These are phyloP conservation scores for Melanotaenia parkinsoni DNA, from an alignment of 2,797 vertebrate species.

Conservation along the genomic window DNA sequence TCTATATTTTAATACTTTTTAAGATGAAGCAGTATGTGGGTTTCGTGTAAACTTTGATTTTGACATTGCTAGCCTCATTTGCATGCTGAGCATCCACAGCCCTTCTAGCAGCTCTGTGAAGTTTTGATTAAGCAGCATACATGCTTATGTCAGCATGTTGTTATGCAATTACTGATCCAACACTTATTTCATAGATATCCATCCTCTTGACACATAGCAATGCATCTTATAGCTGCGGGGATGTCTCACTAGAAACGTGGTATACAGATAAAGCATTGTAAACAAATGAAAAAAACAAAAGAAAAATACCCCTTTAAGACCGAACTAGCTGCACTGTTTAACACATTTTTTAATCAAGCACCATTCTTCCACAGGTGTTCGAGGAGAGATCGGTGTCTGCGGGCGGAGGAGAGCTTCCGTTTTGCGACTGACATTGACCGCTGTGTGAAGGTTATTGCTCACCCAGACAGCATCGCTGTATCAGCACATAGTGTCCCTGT, in stretches of 20 bases:
- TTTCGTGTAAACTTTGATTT: not conserved
- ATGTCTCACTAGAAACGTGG: not conserved
- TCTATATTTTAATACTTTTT: not conserved
- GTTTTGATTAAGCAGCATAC: not conserved
- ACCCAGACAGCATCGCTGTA: conserved; percentile 93
- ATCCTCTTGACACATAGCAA: not conserved
- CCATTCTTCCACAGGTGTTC: conserved; percentile 86
- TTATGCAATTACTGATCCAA: not conserved
- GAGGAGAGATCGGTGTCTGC: conserved; percentile 87
- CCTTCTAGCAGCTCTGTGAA: not conserved
- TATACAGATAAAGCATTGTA: not conserved
- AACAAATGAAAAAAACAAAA: not conserved
- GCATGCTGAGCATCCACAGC: not conserved
- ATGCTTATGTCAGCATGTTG: not conserved
- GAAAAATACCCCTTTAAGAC: not conserved
- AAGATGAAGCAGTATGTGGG: not conserved
- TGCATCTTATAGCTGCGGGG: not conserved
- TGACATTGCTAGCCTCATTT: not conserved
- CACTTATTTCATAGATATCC: not conserved
- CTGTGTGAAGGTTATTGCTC: conserved; percentile 89
- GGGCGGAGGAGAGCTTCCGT: conserved; percentile 87
- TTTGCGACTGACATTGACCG: conserved; percentile 87
- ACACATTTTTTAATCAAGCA: not conserved
- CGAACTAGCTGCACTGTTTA: not conserved
- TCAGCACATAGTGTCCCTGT: conserved; percentile 90